These are phyloP conservation scores for Myocastor coypus DNA, from an alignment of 2,113 vertebrate genomes.

Conservation along the genomic window DNA sequence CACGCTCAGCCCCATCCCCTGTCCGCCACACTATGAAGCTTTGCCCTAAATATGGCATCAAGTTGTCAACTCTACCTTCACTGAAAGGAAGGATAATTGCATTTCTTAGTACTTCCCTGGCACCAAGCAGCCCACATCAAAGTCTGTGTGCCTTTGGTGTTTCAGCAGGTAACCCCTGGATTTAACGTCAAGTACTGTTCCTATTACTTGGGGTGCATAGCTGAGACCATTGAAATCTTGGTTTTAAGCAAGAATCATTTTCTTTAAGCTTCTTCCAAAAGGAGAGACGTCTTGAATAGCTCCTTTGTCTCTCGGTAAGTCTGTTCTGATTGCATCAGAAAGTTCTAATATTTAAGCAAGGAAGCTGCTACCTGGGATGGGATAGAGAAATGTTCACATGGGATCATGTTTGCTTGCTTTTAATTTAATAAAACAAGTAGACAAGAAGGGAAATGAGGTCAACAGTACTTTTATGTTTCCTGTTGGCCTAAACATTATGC, in stretches of 20 bases:
- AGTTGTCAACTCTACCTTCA: constrained; percentile 71
- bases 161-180: constrained; percentile 85
- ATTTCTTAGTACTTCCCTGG: constrained; percentile 74
- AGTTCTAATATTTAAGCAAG: constrained; percentile 18
- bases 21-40: rapidly evolving
- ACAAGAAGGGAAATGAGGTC: neutral
- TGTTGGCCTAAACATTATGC: neutral
- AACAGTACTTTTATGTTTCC: neutral
- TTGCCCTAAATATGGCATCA: constrained; percentile 46
- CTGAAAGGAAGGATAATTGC: constrained; percentile 82
- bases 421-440: constrained; percentile 45
- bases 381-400: constrained; percentile 57
- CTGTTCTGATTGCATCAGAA: constrained; percentile 71
- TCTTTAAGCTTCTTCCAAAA: constrained; percentile 76
- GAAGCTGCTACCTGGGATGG: neutral
- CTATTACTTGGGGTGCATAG: constrained; percentile 67
- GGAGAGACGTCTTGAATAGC: constrained; percentile 77
- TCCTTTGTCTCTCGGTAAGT: constrained; percentile 79
- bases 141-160: constrained; percentile 81
- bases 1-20: neutral
- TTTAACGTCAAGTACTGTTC: constrained; percentile 77
- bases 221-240: constrained; percentile 72
- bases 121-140: constrained; percentile 86
- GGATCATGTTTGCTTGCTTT: constrained; percentile 26
- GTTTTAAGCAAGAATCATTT: constrained; percentile 75